Base-by-base conservation (phyloP, 1,140 invertebrate genomes). In the Anoplophora glabripennis region DNA sequence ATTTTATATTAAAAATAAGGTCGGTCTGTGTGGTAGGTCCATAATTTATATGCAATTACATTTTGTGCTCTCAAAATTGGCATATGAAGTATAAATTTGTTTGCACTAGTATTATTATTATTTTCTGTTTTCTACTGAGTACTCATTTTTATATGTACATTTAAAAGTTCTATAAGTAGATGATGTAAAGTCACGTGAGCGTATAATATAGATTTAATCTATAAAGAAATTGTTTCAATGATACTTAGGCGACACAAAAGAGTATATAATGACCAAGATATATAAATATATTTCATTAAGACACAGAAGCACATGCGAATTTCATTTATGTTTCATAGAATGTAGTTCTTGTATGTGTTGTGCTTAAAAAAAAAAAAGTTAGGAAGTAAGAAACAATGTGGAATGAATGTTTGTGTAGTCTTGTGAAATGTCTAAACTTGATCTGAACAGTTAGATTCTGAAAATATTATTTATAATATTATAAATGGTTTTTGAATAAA, bases 401-500 rank as follows among this genome's bases (percentile, higher is more conserved):
- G 57, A 59, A 53, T 59, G 57, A 53, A 59, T 59, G 57, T 59
- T 49, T 42, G 48, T 59, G 49, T 59, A 59, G 57, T 52, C 41
- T 45, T 59, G 57, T 59, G 48, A 33, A 59, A 53, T 59, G 47
- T 49, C 47, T 33, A 49, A 49, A 49, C 53, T 59, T 52, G 49
- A 59, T 53, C 48, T 59, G 57, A 59, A 53, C 18, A 44, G 48
- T 59, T 58, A 58, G 56, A 58, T 58, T 53, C 42, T 53, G 38
- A 33, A 44, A 44, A 52, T 53, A 59, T 53, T 59, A 59, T 59
- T 59, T 59, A 59, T 46, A 53, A 59, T 18, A 48, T 33, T 59
- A 59, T 59, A 35, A 59, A 59, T 59, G 57, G 57, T 52, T 59
- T 59, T 59, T 59, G 48, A 59, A 59, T 59, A 59, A 59, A 59